Conservation (phyloP, 2,888 invertebrate species). For the Reticulitermes lucifugus region DNA sequence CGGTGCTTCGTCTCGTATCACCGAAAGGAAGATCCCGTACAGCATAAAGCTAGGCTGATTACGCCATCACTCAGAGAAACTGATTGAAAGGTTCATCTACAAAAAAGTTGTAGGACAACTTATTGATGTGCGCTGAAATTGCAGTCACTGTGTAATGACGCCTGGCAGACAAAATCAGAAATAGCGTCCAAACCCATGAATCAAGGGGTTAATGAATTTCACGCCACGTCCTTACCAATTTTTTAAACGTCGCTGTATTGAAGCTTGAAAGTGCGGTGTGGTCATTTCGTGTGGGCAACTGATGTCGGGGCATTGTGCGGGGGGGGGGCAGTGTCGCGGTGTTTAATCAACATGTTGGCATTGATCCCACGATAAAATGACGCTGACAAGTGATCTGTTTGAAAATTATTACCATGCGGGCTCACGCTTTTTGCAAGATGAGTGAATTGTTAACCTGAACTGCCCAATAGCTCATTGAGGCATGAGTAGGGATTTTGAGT, state of each 20-base stretch:
- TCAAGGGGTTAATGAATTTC: background rate
- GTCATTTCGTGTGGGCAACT: background rate
- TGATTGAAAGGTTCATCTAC: background rate
- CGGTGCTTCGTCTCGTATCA: background rate
- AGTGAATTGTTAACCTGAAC: background rate
- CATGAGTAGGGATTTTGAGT: no score
- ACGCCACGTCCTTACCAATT: background rate
- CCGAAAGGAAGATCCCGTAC: background rate
- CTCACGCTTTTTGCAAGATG: background rate
- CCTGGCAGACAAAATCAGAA: background rate
- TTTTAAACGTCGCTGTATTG: background rate
- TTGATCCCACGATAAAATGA: background rate
- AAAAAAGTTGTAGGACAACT: background rate
- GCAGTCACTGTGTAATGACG: background rate
- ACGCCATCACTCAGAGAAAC: background rate
- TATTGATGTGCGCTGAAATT: background rate
- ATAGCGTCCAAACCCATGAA: background rate
- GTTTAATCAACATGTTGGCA: conserved; percentile 7
- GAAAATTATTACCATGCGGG: conserved; percentile 1
- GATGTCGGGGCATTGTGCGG: background rate
- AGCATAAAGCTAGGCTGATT: background rate
- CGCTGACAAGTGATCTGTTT: conserved; percentile 3
- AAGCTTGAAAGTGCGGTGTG: background rate
- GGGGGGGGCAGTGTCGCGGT: background rate
- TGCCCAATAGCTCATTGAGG: background rate